phyloP scores from a whole-genome alignment of 1,140 invertebrate species.

The Cataglyphis hispanica region DNA sequence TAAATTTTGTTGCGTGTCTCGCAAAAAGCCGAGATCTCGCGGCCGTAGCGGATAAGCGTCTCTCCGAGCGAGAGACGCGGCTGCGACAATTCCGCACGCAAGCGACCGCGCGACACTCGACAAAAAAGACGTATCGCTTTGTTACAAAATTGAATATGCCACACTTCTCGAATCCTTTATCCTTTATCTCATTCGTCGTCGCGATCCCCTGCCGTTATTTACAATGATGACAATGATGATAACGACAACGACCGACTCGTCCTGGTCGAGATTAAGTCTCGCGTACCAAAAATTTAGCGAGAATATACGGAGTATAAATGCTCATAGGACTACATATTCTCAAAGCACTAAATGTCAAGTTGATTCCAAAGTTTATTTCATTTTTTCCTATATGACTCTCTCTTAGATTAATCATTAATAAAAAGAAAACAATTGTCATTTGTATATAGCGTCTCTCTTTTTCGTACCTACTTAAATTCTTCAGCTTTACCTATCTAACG shows the following conservation, averaged over 20 bases:
- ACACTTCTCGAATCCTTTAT: constrained; percentile 55
- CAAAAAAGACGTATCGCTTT: constrained; percentile 34
- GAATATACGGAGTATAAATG: not conserved
- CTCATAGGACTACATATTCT: not conserved
- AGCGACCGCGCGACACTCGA: constrained; percentile 26
- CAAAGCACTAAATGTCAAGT: not conserved
- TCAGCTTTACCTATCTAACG: constrained; percentile 34
- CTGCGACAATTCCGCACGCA: not conserved
- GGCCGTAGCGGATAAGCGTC: constrained; percentile 16
- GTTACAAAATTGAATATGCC: constrained; percentile 67
- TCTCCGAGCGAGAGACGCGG: not conserved
- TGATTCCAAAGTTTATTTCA: not conserved
- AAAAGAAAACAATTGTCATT: not conserved
- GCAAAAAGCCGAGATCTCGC: constrained; percentile 44
- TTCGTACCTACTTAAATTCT: constrained; percentile 48
- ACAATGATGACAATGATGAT: not conserved
- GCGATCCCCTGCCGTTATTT: constrained; percentile 21
- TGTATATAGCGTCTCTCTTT: constrained; percentile 21
- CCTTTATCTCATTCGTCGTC: constrained; percentile 41
- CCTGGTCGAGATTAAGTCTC: constrained; percentile 19
- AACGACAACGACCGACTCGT: not conserved
- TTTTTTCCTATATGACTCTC: not conserved
- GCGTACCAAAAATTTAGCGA: not conserved
- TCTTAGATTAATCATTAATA: not conserved
- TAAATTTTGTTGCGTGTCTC: constrained; percentile 49